Base-by-base conservation (phyloP, 2,797 vertebrate genomes). In the Gila robusta region DNA sequence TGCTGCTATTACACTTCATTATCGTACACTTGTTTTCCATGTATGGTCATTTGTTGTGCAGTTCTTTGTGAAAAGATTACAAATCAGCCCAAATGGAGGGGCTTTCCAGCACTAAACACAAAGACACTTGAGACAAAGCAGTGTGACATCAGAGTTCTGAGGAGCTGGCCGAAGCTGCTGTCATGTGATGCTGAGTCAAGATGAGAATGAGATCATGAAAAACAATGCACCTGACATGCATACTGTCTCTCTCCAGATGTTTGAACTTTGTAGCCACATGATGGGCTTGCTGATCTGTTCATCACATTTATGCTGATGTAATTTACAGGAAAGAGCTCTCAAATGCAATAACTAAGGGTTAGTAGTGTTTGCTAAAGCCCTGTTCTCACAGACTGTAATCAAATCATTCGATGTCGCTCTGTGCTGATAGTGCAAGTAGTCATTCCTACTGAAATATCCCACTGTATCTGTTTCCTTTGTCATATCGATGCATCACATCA, bases 111-210 rank as follows among this genome's bases (percentile, higher is more conserved):
- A 47, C 41, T 56, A n/a, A 77, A 74, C 26, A 62, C 72, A 37
- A 79, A 35, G 62, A 35, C n/a, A 66, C 69, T 73, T 1, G n/a
- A 66, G 26, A 28, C 21, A 10, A 23, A 6, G n/a, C 64, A 10
- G 39, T 54, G 77, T 81, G 86, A 81, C 49, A 86, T 82, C 64
- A 64, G 16, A 35, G 73, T 32, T 41, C 70, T 59, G 62, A 49
- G 79, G 77, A 87, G 39, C 71, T 86, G 64, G 28, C 64, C 54
- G 81, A 37, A 32, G 35, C 72, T 79, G 79, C n/a, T 56, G 79
- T 86, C 89, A 86, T 82, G 70, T 59, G 88, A 69, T 67, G 62
- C 81, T 90, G 88, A 88, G 86, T 88, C 83, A 86, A 79, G n/a
- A 71, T 88, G 88, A 87, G 26, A 71, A 71, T 88, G 89, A 85